Base-by-base conservation (phyloP, 37 sponge, comb jelly and placozoan genomes). In the Aplysina aerophoba region DNA sequence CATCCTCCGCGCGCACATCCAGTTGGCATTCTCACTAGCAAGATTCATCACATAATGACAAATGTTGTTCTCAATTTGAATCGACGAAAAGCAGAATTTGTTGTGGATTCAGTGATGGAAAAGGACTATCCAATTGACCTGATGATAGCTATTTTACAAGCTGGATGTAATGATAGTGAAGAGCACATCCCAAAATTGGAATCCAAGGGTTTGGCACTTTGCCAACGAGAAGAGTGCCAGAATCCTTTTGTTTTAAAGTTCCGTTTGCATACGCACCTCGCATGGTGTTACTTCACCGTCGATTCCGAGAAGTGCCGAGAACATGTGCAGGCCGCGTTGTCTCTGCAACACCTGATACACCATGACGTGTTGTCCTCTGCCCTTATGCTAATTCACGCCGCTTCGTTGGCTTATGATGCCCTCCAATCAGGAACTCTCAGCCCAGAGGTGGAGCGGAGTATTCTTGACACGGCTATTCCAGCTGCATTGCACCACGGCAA, bases 271-370 rank as follows among this genome's bases (percentile, higher is more conserved):
- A 40, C 50, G 12, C 78, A 75, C 24, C 15, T 75, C 54, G 44
- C 78, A 2, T 75, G 78, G 78, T 75, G 78, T 11, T 75, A 75
- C 53, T 75, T 53, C 41, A 44, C 24, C 20, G 12, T 13, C 22
- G 50, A 75, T 11, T 8, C 21, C 2, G 78, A 40, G 16, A 40
- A 75, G 3, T 75, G 39, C 38, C 25, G 40, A 16, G 54, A 75
- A 4, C 78, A 75, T 24, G 4, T 40, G 25, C 1, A 39, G 1
- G 78, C 78, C 16, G 78, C 78, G 4, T 5, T 31, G 6, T 44
- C 37, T 2, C 21, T 75, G 4, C 14, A 24, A 2, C 4, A 19
- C 20, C 25, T 75, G 11, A 22, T 75, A 1, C 1, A 44, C 50
- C 8, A 44, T 44, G 50, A 44, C 8, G 50, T 44, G 3, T 3